Evolutionary conservation across 2,888 invertebrate species (phyloP), one percentile per base, ranked within the genome.

Genomic region (Caenorhabditis sp.): DNA sequence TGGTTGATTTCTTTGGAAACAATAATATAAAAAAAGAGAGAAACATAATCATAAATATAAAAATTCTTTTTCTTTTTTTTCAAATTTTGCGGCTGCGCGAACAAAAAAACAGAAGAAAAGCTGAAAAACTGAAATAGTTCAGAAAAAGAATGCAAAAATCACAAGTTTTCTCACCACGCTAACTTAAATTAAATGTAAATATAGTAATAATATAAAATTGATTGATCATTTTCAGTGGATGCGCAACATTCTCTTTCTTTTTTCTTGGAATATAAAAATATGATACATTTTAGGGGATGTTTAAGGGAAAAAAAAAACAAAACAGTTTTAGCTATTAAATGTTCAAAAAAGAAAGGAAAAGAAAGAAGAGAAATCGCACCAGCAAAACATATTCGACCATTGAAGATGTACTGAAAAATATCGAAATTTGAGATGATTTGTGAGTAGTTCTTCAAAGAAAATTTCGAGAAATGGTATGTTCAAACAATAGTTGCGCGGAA

Each of bases 91-190:
- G 17, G 17, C 50, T 51, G 21, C 51, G 21, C 21, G 21, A 4
- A 50, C 50, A 50, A 19, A 43, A 62, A 62, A 62, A 62, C 50
- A 62, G 21, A 50, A 43, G 26, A 43, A 26, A 51, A 49, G 62
- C 21, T 54, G 57, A 31, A 19, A 55, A 58, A 58, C 31, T 58
- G 57, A 43, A 60, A 60, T 26, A 17, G 21, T 49, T 50, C 19
- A 43, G 26, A 43, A 50, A 60, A 43, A 37, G n/a, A 21, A 21
- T 24, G 12, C 55, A 62, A 74, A 74, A 43, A 74, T 74, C 74
- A 74, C 74, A 74, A 74, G 65, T 74, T 66, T 73, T 69, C 57
- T 74, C 74, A 74, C 74, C 74, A 74, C 74, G 74, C 69, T 67
- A 69, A 64, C 50, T 65, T 67, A 64, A 67, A 27, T 64, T 64